phyloP scores from a whole-genome alignment of 2,888 invertebrate species.

The Halictus quadricinctus region DNA sequence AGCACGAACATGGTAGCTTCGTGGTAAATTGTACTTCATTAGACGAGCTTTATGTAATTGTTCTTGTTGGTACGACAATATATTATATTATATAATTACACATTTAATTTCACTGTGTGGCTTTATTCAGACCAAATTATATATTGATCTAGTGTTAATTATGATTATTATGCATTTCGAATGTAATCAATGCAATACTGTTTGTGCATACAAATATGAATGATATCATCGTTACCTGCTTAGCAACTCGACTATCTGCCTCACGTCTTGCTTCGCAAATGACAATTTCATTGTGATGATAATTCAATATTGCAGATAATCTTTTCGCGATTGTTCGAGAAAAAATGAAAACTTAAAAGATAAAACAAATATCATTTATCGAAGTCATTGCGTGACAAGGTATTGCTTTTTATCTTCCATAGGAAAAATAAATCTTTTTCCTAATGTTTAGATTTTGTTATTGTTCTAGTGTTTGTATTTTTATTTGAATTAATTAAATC shows the following conservation, averaged over 20 bases:
- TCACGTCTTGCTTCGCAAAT: too few species aligned
- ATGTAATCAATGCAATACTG: background rate
- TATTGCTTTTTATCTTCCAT: background rate
- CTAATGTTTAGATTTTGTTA: background rate
- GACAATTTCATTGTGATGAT: background rate
- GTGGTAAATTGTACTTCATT: background rate
- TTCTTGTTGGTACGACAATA: background rate
- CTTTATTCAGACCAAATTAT: background rate
- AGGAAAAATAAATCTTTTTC: background rate
- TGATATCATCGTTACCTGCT: background rate
- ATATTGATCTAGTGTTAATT: background rate
- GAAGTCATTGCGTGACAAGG: background rate
- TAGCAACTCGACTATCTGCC: background rate
- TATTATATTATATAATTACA: background rate
- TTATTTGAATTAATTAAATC: too few species aligned
- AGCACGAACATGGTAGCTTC: too few species aligned
- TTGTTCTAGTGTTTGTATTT: too few species aligned
- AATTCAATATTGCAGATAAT: background rate
- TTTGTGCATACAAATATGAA: background rate
- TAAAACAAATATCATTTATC: background rate
- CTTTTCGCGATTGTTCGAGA: background rate
- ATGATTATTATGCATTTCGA: background rate
- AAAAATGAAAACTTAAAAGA: background rate
- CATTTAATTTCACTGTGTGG: background rate
- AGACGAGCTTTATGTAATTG: background rate